These are phyloP conservation scores for Dendrolimus punctatus DNA, from an alignment of 1,140 invertebrate species.

Conservation along the genomic window DNA sequence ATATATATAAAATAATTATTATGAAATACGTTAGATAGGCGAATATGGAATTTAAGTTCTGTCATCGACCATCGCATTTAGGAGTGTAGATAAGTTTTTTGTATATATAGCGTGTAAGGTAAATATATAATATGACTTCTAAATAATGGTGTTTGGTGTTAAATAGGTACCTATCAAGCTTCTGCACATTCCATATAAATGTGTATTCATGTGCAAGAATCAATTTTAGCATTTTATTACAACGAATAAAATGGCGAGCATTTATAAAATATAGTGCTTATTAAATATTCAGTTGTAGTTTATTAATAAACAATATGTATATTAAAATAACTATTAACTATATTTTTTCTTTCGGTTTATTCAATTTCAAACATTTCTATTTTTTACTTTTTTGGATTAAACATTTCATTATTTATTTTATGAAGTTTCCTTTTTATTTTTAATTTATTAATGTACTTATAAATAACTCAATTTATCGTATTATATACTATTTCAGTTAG, in stretches of 20 bases:
- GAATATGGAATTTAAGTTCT: conserved; percentile 63
- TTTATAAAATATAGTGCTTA: conserved; percentile 13
- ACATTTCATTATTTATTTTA: no score
- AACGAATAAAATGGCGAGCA: conserved; percentile 37
- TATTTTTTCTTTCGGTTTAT: no score
- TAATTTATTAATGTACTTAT: conserved; percentile 4
- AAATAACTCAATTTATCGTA: no score
- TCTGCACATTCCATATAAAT: conserved; percentile 55
- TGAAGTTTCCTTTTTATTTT: no score
- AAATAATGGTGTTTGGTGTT: conserved; percentile 67
- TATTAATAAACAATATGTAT: not conserved
- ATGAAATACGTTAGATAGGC: conserved; percentile 53
- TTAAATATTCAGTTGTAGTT: no score
- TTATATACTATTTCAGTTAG: conserved; percentile 3
- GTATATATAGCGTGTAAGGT: conserved; percentile 62
- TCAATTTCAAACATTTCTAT: no score
- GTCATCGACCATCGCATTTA: conserved; percentile 54
- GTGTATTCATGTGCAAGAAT: conserved; percentile 68
- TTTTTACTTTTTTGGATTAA: no score
- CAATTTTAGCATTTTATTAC: conserved; percentile 52
- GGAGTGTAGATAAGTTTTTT: conserved; percentile 46
- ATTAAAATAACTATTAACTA: not conserved
- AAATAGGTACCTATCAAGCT: conserved; percentile 64
- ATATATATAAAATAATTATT: conserved; percentile 25
- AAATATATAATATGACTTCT: conserved; percentile 45